Evolutionary conservation across 2,113 vertebrate species (phyloP).

Genomic region (Boulengeromyrus knoepffleri): DNA sequence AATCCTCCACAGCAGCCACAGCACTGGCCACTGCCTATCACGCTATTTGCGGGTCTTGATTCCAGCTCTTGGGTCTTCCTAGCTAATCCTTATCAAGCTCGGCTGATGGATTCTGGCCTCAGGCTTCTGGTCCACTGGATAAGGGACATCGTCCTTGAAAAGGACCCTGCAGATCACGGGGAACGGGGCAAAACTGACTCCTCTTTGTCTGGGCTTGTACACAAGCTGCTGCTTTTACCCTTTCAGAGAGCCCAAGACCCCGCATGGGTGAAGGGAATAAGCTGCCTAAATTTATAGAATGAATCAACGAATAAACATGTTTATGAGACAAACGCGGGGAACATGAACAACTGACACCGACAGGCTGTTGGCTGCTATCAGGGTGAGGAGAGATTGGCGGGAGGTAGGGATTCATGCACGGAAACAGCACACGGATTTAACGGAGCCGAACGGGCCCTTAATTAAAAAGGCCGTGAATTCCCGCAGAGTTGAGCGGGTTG

Average conservation of each 20-base stretch:
- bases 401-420: not conserved
- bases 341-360: conserved; percentile 19
- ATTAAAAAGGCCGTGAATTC: conserved; percentile 9
- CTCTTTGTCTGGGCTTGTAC: not conserved
- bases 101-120: not conserved
- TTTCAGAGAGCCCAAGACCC: not conserved
- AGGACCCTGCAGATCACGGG: not conserved
- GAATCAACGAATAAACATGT: not conserved
- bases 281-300: not conserved
- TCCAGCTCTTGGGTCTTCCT: not conserved
- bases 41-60: not conserved
- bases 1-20: not conserved
- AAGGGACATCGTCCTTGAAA: not conserved
- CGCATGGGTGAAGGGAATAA: not conserved
- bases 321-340: not conserved
- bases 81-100: conserved; percentile 1
- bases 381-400: not conserved
- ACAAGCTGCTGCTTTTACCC: not conserved
- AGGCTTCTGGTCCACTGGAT: not conserved
- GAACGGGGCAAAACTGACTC: not conserved
- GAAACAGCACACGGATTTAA: not conserved
- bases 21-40: not conserved
- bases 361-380: not conserved
- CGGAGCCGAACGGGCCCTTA: conserved; percentile 3
- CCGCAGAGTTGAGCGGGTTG: not conserved